Evolutionary conservation across 2,113 vertebrate species (phyloP).

Genomic region (Willisornis vidua): DNA sequence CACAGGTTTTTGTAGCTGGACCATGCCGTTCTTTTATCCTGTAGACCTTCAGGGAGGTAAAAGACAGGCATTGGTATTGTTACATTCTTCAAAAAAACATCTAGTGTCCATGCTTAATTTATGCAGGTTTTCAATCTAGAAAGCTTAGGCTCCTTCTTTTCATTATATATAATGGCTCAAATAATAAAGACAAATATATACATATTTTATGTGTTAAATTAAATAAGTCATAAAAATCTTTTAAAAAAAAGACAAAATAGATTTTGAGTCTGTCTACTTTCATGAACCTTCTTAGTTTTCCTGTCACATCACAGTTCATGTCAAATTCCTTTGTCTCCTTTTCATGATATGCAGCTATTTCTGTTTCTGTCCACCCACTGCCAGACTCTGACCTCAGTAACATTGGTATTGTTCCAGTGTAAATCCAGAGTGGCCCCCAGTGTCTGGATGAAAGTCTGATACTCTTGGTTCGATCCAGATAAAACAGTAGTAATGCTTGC

Average conservation of each 20-base stretch:
- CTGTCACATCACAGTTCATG: not conserved
- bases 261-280: not conserved
- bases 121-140: not conserved
- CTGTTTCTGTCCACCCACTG: constrained; percentile 23
- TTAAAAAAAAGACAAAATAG: not conserved
- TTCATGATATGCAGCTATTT: constrained; percentile 34
- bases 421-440: constrained; percentile 57
- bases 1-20: not conserved
- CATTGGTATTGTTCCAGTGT: constrained; percentile 32
- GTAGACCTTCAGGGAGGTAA: not conserved
- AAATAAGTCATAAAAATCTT: not conserved
- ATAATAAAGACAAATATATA: not conserved
- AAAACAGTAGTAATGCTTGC: constrained; percentile 56
- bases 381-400: constrained; percentile 60
- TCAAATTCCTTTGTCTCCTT: constrained; percentile 38
- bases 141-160: not conserved
- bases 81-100: not conserved
- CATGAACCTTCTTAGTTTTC: not conserved
- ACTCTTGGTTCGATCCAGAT: constrained; percentile 20
- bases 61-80: not conserved
- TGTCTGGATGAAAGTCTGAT: constrained; percentile 46
- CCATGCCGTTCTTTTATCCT: not conserved
- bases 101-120: not conserved
- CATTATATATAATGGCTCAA: not conserved
- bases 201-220: not conserved